phyloP scores from a whole-genome alignment of 2,797 vertebrate genomes.

The Botia kubotai region DNA sequence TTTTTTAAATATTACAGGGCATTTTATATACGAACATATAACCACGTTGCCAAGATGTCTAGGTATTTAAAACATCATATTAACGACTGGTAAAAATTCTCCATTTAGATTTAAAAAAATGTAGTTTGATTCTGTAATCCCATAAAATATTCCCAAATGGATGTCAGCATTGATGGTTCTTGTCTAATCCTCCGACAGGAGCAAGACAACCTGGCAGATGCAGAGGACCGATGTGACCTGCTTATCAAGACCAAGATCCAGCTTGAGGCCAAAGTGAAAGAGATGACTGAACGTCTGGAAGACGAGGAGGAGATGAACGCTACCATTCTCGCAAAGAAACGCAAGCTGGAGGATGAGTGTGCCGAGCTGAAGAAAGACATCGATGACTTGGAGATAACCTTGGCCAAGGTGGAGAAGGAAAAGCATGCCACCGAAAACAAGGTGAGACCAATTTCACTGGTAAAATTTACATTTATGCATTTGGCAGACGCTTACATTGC shows the following conservation, averaged over 20 bases:
- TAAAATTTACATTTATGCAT: too few species aligned
- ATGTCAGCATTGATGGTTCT: background rate
- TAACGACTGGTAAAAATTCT: background rate
- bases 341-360: constrained; percentile 93
- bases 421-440: constrained; percentile 83
- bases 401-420: constrained; percentile 85
- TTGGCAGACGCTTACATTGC: too few species aligned
- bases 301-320: constrained; percentile 92
- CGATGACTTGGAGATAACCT: constrained; percentile 89
- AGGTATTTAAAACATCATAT: background rate
- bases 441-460: constrained; percentile 60
- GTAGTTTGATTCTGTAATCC: background rate
- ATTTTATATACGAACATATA: background rate
- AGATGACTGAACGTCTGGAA: constrained; percentile 87
- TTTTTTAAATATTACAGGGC: too few species aligned
- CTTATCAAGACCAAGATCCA: constrained; percentile 95
- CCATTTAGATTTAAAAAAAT: background rate
- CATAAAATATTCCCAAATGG: background rate
- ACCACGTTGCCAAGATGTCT: background rate
- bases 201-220: constrained; percentile 92
- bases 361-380: constrained; percentile 94
- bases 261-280: constrained; percentile 91
- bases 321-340: constrained; percentile 85
- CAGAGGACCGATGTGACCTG: constrained; percentile 91
- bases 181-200: constrained; percentile 74